These are phyloP conservation scores for Cryptoprocta ferox DNA, from an alignment of 2,797 vertebrate genomes.

Conservation along the genomic window DNA sequence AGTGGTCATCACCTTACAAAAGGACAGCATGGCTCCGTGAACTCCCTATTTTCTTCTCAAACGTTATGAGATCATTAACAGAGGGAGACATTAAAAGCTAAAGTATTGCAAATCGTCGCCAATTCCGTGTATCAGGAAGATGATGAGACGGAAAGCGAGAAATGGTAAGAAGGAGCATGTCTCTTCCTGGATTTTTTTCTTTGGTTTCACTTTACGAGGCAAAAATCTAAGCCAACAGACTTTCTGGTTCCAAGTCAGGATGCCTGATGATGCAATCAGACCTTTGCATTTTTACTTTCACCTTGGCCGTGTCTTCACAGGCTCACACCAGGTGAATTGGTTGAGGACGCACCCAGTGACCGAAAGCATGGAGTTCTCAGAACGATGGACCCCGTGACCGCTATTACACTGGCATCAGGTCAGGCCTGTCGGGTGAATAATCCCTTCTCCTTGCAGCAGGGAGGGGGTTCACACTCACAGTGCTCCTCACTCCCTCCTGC, in stretches of 20 bases:
- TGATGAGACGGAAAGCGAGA: neutral
- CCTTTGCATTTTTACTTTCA: neutral
- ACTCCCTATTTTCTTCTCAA: neutral
- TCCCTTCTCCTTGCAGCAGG: neutral
- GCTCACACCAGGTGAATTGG: too few relatives aligned
- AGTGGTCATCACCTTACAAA: neutral
- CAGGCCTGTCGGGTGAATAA: too few relatives aligned
- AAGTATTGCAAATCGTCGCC: neutral
- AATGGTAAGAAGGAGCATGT: neutral
- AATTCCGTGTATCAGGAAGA: neutral
- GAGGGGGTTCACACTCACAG: neutral
- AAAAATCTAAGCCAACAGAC: neutral
- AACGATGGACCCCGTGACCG: rapidly evolving
- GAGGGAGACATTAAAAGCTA: neutral
- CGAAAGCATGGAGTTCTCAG: neutral
- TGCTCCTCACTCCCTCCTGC: neutral
- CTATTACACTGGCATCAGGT: too few relatives aligned
- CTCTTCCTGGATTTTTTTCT: neutral
- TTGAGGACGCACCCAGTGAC: neutral
- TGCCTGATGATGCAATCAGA: neutral
- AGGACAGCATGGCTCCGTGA: neutral
- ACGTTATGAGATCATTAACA: neutral
- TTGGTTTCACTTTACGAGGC: neutral
- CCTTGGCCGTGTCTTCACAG: rapidly evolving
- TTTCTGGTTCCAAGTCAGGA: neutral